Base-by-base conservation (phyloP, 23 tunicate genomes). In the Aplidium turbinatum region DNA sequence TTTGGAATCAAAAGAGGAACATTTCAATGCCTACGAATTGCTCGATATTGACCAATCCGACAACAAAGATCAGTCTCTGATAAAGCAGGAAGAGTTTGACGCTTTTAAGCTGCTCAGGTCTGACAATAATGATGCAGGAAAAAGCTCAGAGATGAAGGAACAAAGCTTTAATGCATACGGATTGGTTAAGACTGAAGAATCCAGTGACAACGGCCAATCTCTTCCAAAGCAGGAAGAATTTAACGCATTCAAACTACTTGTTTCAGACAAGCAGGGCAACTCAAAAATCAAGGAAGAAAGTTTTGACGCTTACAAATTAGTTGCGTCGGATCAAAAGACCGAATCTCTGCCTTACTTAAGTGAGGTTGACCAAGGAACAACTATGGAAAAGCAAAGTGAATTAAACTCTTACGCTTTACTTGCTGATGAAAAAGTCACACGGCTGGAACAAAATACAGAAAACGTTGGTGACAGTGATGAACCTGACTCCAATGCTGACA, bases 11-110 rank as follows among this genome's bases (percentile, higher is more conserved):
- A 42, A 42, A 9, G 11, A 42, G 13, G 13, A 42, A n/a, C n/a
- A n/a, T n/a, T 63, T 32, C 19, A 63, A 74, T 57, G 67, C 79
- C 3, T 56, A 74, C 27, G 25, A 74, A 4, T 33, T 48, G 62
- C 74, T 38, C 23, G 5, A n/a, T n/a, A n/a, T n/a, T n/a, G n/a
- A n/a, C n/a, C 9, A 42, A 9, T 42, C 48, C 48, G 48, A 42
- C 48, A 42, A 42, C 9, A 42, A 9, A 42, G 16, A 16, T 42
- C 48, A 42, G 48, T 9, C 9, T 42, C 1, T n/a, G 31, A 57
- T 34, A 57, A 4, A 57, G 1, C 46, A 7, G 9, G 70, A 63
- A 3, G 70, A 63, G 24, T 31, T 63, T 33, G 9, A 63, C 29
- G 68, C 36, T 21, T 26, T 26, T 31, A 26, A 61, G n/a, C 23